These are phyloP conservation scores for Diplodus sargus DNA, from an alignment of 2,797 vertebrate species.

Conservation along the genomic window DNA sequence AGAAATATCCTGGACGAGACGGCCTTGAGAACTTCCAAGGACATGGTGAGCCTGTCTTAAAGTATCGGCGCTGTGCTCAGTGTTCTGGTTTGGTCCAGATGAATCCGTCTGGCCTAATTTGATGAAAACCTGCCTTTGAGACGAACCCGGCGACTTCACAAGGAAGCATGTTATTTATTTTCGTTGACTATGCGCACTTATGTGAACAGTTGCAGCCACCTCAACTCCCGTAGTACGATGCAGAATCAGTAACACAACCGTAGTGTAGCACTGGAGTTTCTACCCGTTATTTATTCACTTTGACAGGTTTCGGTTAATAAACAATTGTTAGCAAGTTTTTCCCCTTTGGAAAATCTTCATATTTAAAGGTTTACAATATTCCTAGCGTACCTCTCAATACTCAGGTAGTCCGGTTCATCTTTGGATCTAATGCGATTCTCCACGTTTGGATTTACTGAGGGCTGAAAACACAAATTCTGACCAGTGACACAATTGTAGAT, in stretches of 20 bases:
- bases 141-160: conserved; percentile 10
- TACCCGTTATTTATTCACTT: conserved; percentile 55
- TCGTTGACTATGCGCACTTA: neutral
- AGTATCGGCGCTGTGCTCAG: neutral
- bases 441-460: neutral
- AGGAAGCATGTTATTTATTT: conserved; percentile 48
- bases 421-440: conserved; percentile 21
- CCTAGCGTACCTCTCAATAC: conserved; percentile 49
- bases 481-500: neutral
- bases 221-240: conserved; percentile 7
- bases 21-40: neutral
- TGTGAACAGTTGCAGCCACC: conserved; percentile 4
- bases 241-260: conserved; percentile 4
- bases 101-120: neutral
- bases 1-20: conserved; percentile 3
- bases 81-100: conserved; percentile 9
- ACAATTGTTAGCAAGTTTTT: conserved; percentile 35
- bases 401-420: conserved; percentile 61
- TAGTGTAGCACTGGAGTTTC: conserved; percentile 45
- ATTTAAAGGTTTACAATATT: conserved; percentile 63
- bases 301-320: conserved; percentile 24
- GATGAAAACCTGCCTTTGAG: conserved; percentile 24
- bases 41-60: conserved; percentile 5
- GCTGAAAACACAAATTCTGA: neutral
- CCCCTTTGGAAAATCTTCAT: conserved; percentile 33